Conservation (phyloP, 2,113 vertebrate genomes). For the Equus przewalskii region DNA sequence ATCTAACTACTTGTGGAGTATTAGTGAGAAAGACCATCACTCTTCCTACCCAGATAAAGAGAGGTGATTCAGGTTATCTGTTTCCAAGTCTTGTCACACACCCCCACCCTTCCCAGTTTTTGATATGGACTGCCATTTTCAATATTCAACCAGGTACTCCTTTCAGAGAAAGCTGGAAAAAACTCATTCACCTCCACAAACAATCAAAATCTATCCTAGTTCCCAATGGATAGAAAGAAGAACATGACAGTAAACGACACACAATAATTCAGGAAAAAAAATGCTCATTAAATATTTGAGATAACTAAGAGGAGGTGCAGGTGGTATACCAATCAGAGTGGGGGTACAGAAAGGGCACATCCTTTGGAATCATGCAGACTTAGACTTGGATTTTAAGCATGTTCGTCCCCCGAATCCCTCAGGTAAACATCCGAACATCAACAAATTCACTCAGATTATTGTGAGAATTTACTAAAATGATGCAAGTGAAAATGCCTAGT, state of each 20-base stretch:
- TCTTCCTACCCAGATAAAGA: not conserved
- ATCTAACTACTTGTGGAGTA: not conserved
- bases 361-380: not conserved
- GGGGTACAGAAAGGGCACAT: not conserved
- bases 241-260: not conserved
- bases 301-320: not conserved
- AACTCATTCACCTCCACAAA: not conserved
- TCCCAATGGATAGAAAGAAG: not conserved
- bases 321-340: not conserved
- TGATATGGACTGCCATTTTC: not conserved
- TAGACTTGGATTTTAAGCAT: not conserved
- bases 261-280: not conserved
- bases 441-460: not conserved
- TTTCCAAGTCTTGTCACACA: not conserved
- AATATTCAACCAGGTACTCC: not conserved
- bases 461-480: not conserved
- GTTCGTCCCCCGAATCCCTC: conserved; percentile 1
- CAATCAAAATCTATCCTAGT: not conserved
- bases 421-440: not conserved
- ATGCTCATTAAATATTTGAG: not conserved
- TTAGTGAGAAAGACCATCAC: not conserved
- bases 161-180: conserved; percentile 46
- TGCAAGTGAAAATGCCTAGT: not conserved
- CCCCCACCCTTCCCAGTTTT: not conserved
- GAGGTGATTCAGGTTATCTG: not conserved